phyloP scores from a whole-genome alignment of 2,797 vertebrate species.

The Liparis tanakae region DNA sequence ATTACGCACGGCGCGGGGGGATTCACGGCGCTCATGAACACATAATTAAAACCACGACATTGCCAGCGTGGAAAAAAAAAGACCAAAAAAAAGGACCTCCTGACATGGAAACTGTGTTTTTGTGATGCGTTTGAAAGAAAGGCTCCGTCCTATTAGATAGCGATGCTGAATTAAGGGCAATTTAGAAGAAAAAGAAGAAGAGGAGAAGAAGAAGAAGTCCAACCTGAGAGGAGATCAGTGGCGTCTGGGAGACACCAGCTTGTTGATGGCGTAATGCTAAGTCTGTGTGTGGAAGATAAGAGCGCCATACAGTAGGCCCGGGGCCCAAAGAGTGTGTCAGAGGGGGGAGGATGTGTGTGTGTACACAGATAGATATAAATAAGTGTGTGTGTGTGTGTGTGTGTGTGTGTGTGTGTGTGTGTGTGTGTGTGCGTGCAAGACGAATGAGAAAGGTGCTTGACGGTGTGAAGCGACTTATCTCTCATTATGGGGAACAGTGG shows the following conservation, averaged over 20 bases:
- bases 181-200: slow-evolving; percentile 38
- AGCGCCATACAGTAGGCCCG: slow-evolving; percentile 66
- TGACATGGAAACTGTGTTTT: slow-evolving; percentile 74
- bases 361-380: slow-evolving; percentile 57
- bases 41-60: slow-evolving; percentile 51
- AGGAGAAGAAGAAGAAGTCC: slow-evolving; percentile 45
- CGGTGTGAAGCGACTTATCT: slow-evolving; percentile 81
- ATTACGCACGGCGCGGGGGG: slow-evolving; percentile 76
- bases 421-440: slow-evolving; percentile 59
- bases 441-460: slow-evolving; percentile 72
- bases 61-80: slow-evolving; percentile 62
- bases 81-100: slow-evolving; percentile 64
- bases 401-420: not conserved
- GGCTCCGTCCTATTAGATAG: slow-evolving; percentile 79
- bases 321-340: slow-evolving; percentile 58
- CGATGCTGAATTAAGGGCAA: slow-evolving; percentile 77
- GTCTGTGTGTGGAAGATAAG: slow-evolving; percentile 81
- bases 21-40: slow-evolving; percentile 73
- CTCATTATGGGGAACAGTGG: slow-evolving; percentile 66
- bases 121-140: slow-evolving; percentile 31
- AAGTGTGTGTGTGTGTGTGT: slow-evolving; percentile 39
- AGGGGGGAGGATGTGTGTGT: slow-evolving; percentile 57
- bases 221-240: slow-evolving; percentile 70
- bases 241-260: slow-evolving; percentile 63
- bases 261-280: slow-evolving; percentile 73